Base-by-base conservation (phyloP, 2,113 vertebrate species). In the Serranochromis macrocephalus region DNA sequence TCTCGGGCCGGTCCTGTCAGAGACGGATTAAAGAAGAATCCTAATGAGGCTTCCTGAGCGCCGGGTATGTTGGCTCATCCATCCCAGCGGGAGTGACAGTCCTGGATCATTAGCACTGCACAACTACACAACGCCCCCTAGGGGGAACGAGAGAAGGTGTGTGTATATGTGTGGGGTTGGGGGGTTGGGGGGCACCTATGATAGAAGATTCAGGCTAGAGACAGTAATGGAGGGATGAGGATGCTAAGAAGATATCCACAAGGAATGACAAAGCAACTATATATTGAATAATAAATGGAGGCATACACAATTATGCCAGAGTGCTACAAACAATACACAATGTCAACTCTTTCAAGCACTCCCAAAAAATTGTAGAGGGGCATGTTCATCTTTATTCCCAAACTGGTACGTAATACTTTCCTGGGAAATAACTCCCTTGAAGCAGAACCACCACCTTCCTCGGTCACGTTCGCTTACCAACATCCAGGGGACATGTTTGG, bases 21-120 rank as follows among this genome's bases (percentile, higher is more conserved):
- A 98, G 97, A 98, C 96, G 96, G 98, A 99, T 99, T 98, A 98
- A 97, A 97, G 92, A 96, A 92, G 97, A 99, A 99, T 98, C 97
- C 97, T 97, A 98, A 99, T 98, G 98, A 98, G 98, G 97, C 92
- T 94, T 92, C 87, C 84, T 85, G 93, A 95, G 93, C 87, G 71
- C 96, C 94, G 96, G 97, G 96, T 95, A 95, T 94, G 96, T 96
- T 93, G 91, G 93, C 95, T 97, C 97, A 98, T 98, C 98, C 97
- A 98, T 97, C 97, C 97, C 95, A 92, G 94, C 95, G 95, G 96
- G 96, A 93, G 91, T 95, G 96, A 97, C 97, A 97, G 96, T 97
- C 97, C 96, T 96, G 97, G 97, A 98, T 98, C 97, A 97, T 98
- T 98, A 97, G 96, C 95, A 95, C 96, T 97, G 96, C 97, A 96